These are phyloP conservation scores for Albula goreensis DNA, from an alignment of 2,113 vertebrate genomes.

Conservation along the genomic window DNA sequence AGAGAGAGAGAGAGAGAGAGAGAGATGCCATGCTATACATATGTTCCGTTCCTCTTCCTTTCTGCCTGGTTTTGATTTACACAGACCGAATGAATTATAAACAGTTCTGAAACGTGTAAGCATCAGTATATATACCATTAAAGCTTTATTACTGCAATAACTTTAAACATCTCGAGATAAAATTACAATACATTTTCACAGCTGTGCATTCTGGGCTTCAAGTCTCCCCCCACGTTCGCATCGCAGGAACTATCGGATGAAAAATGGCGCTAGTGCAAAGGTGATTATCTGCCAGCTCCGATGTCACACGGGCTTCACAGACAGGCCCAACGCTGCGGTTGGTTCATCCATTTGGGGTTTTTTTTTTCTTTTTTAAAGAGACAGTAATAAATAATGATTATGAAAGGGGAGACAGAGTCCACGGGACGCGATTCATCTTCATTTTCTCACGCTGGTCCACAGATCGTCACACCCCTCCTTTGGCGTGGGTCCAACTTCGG, in stretches of 20 bases:
- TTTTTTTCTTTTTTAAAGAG: slow-evolving; percentile 6
- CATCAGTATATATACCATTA: not conserved
- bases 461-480: slow-evolving; percentile 39
- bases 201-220: not conserved
- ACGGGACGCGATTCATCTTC: slow-evolving; percentile 58
- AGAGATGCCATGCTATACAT: not conserved
- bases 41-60: not conserved
- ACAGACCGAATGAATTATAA: too few species aligned
- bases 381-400: slow-evolving; percentile 65
- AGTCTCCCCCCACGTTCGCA: not conserved
- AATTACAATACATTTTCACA: not conserved
- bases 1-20: not conserved
- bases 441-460: slow-evolving; percentile 49
- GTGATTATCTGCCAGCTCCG: not conserved
- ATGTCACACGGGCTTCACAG: not conserved
- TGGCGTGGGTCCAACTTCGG: not conserved
- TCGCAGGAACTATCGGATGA: not conserved
- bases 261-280: not conserved
- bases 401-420: slow-evolving; percentile 57
- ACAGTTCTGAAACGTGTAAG: too few species aligned
- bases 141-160: not conserved
- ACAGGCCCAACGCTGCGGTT: not conserved
- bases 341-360: not conserved
- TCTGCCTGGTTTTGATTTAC: not conserved
- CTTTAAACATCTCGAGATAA: not conserved